phyloP scores from a whole-genome alignment of 2,113 vertebrate species.

The Notechis scutatus region DNA sequence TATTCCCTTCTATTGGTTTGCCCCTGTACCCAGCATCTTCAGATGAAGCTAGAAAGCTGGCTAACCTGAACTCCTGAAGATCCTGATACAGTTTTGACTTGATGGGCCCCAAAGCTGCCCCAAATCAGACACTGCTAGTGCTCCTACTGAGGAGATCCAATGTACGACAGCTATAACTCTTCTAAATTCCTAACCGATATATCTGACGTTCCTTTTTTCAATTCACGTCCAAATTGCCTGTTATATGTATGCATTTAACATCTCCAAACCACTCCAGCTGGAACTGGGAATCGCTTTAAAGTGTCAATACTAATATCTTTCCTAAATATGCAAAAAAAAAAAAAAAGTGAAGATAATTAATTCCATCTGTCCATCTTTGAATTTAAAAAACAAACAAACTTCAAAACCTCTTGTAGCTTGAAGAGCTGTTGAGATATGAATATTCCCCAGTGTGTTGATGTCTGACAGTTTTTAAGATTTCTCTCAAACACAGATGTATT shows the following conservation, averaged over 20 bases:
- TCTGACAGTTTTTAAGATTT: background rate
- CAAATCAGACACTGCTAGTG: background rate
- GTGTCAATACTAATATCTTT: slow-evolving; percentile 2
- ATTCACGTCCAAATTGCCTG: background rate
- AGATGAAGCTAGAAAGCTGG: background rate
- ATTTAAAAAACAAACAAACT: background rate
- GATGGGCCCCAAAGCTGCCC: background rate
- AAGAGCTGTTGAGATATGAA: slow-evolving; percentile 22
- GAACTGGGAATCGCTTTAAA: background rate
- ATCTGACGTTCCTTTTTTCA: background rate
- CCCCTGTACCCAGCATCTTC: background rate
- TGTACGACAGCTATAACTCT: background rate
- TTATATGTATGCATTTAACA: background rate
- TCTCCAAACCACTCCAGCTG: slow-evolving; percentile 10
- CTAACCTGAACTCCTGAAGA: background rate
- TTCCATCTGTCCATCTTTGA: slow-evolving; percentile 25
- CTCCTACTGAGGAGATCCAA: background rate
- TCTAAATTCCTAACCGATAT: background rate
- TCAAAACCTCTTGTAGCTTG: background rate
- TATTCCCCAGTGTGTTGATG: background rate
- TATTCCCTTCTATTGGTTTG: too few relatives aligned
- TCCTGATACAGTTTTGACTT: background rate
- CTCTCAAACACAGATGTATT: background rate
- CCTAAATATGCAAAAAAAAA: slow-evolving; percentile 15
- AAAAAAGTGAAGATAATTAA: slow-evolving; percentile 11